Evolutionary conservation across 2,888 invertebrate species (phyloP), one percentile per base, ranked within the genome.

Genomic region (Drosophila formosana): DNA sequence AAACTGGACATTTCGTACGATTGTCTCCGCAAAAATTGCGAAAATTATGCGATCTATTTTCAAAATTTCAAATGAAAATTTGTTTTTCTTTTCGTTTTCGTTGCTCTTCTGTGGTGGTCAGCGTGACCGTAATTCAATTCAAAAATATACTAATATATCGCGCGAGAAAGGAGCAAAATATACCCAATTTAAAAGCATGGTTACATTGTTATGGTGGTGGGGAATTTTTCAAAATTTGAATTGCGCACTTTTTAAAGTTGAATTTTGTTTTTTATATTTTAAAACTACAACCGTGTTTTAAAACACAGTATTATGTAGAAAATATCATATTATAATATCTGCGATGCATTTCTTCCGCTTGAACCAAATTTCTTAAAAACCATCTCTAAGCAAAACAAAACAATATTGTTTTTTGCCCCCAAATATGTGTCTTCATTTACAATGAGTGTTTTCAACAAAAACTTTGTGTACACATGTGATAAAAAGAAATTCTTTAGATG

Each of bases 1-100:
- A 96, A 93, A 66, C 94, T 94, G 61, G 96, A 96, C 96, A 96
- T 96, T 52, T 45, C 52, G 60, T 66, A 56, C 45, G 79, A 80
- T 80, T 80, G 77, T 80, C 78, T 67, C 43, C 45, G 64, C 75
- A 64, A 58, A 47, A 46, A 30, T 52, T 62, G 61, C 51, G 47
- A 45, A 52, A 57, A 50, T 26, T 26, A 61, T 32, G 34, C 18
- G 7, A 30, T 39, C 25, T 55, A 11, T 60, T 57, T 80, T 55
- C 53, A 43, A 55, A 45, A 53, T 23, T 37, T 47, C 23, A 51
- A 51, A 53, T 32, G 13, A 37, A 56, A 68, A 52, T 39, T 71
- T 43, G 63, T 63, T 60, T 58, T 69, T 67, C 63, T 32, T 34
- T 72, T 61, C 50, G 47, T 64, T 72, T 80, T 77, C 57, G 43